A percentile compares a stretch with the other conserved stretches of the same genome.
These are phyloP conservation scores for Noctilio leporinus DNA, from an alignment of 2,113 vertebrate genomes.

Conservation along the genomic window DNA sequence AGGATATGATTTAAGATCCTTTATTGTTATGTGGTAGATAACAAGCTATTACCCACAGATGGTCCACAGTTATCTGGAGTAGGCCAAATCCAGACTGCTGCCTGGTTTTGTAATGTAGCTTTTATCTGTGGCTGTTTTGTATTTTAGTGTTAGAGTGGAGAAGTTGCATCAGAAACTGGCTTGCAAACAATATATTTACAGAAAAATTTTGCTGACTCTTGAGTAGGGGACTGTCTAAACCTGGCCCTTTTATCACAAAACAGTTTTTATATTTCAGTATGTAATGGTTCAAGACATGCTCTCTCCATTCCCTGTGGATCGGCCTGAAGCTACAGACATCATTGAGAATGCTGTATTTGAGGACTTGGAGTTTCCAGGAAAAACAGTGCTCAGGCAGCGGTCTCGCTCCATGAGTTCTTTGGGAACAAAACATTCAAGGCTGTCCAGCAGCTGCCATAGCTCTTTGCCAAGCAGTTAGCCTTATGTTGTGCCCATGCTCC, in stretches of 20 bases:
- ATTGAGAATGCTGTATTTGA: conserved; percentile 91
- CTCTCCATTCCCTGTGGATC: conserved; percentile 86
- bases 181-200: neutral
- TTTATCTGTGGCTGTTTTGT: neutral
- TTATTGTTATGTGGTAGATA: neutral
- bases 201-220: neutral
- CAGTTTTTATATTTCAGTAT: conserved; percentile 78
- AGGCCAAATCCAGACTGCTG: neutral
- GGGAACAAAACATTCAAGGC: conserved; percentile 85
- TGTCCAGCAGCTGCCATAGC: conserved; percentile 79
- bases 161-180: neutral
- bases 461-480: conserved; percentile 9
- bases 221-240: neutral
- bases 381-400: conserved; percentile 87
- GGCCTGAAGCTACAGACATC: conserved; percentile 91
- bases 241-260: neutral
- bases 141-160: neutral
- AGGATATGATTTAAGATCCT: neutral
- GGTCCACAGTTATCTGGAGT: neutral
- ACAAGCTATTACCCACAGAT: neutral
- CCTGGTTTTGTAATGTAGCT: neutral
- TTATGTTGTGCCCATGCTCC: neutral
- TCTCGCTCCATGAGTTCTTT: conserved; percentile 94
- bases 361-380: conserved; percentile 89
- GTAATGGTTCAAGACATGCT: conserved; percentile 95